Evolutionary conservation across 2,888 invertebrate genomes (phyloP).

Genomic region (Cremastinae sp.): DNA sequence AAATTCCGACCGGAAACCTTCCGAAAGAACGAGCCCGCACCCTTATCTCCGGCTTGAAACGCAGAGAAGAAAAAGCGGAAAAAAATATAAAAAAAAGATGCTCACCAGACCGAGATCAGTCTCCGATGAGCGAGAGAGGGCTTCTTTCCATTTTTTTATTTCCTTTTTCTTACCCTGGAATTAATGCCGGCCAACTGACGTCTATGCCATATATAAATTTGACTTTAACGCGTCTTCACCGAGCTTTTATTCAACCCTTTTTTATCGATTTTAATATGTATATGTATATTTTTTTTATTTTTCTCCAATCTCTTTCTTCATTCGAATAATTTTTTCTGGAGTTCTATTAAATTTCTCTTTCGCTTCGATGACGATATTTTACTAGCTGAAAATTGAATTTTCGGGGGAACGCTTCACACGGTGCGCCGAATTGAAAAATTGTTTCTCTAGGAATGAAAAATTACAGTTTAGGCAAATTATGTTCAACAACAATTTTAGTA

Average conservation of each 20-base stretch:
- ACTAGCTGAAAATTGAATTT: too few relatives aligned
- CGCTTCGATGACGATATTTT: too few relatives aligned
- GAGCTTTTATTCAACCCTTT: constrained; percentile 18
- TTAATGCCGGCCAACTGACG: constrained; percentile 50
- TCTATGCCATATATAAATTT: constrained; percentile 15
- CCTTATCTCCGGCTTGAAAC: constrained; percentile 37
- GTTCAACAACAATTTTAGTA: too few relatives aligned
- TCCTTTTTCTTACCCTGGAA: constrained; percentile 25
- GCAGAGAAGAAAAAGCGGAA: constrained; percentile 4
- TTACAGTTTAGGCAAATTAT: constrained; percentile 40
- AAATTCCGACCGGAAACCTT: constrained; percentile 52
- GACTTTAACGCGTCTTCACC: constrained; percentile 16
- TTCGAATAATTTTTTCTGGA: too few relatives aligned
- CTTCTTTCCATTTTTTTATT: not conserved
- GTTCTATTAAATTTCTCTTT: too few relatives aligned
- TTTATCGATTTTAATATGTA: constrained; percentile 6
- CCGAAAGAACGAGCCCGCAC: constrained; percentile 45
- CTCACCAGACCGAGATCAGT: constrained; percentile 27
- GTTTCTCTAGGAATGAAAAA: constrained; percentile 39
- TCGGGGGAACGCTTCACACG: constrained; percentile 21
- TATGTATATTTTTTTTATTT: not conserved
- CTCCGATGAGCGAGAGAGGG: constrained; percentile 29
- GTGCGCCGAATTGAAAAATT: constrained; percentile 57
- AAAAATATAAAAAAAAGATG: constrained; percentile 30
- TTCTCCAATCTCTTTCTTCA: too few relatives aligned